These are phyloP conservation scores for Chrysotoxum bicinctum DNA, from an alignment of 2,888 invertebrate species.

Conservation along the genomic window DNA sequence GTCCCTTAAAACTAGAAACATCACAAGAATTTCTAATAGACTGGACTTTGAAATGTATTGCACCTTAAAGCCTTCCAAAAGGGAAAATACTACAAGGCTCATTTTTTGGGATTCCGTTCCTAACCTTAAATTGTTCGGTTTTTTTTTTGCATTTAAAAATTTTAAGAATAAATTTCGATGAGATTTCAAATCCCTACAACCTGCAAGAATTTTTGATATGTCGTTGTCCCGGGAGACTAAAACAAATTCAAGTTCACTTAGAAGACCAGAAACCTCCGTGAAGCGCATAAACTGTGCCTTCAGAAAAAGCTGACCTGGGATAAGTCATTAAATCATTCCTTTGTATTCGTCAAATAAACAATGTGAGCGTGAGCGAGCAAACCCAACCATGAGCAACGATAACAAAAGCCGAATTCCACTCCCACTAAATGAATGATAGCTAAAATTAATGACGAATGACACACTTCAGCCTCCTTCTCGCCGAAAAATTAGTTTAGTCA, in stretches of 20 bases:
- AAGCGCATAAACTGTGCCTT: background rate
- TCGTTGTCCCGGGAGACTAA: background rate
- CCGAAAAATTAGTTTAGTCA: slow-evolving; percentile 1
- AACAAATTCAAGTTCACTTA: slow-evolving; percentile 43
- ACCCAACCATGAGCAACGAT: background rate
- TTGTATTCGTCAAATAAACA: background rate
- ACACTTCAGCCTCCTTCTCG: background rate
- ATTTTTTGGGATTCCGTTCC: too few species aligned
- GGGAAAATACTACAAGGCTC: too few species aligned
- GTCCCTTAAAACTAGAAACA: too few species aligned
- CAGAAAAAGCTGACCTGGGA: background rate
- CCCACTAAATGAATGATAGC: slow-evolving; percentile 1
- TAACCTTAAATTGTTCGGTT: too few species aligned
- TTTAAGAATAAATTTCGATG: too few species aligned
- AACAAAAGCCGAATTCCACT: background rate
- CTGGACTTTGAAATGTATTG: too few species aligned
- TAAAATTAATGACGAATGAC: slow-evolving; percentile 14
- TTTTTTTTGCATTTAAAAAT: too few species aligned
- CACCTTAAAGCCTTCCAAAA: too few species aligned
- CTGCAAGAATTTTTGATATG: background rate
- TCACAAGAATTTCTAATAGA: too few species aligned
- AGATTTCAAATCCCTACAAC: too few species aligned
- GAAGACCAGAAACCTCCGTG: slow-evolving; percentile 9
- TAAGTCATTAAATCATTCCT: background rate
- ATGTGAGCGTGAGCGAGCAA: background rate